Percentiles rank a stretch among this genome's conserved stretches.
These are phyloP conservation scores for Tetramorium alpestre DNA, from an alignment of 1,140 invertebrate genomes.

Conservation along the genomic window DNA sequence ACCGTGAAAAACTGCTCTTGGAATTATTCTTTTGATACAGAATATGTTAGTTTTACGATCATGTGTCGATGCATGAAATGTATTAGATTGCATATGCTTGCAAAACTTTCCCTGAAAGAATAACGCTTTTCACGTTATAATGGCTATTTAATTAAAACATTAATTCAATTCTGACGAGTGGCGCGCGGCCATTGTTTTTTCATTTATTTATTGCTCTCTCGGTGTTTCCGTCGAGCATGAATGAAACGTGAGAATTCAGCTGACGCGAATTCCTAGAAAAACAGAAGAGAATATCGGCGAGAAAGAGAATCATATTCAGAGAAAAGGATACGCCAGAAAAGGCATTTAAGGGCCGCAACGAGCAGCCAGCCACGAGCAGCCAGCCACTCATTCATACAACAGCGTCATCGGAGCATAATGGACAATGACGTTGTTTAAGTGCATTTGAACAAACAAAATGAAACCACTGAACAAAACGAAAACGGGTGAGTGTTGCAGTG, in stretches of 20 bases:
- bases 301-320: neutral
- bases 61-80: neutral
- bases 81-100: neutral
- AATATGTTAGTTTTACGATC: slow-evolving; percentile 27
- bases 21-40: slow-evolving; percentile 11
- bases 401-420: slow-evolving; percentile 56
- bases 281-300: neutral
- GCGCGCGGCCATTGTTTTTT: neutral
- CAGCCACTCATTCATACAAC: slow-evolving; percentile 52
- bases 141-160: slow-evolving; percentile 32
- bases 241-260: slow-evolving; percentile 13
- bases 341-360: slow-evolving; percentile 18
- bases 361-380: slow-evolving; percentile 41
- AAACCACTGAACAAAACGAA: slow-evolving; percentile 44
- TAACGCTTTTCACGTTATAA: slow-evolving; percentile 11
- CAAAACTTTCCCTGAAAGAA: neutral
- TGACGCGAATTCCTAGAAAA: slow-evolving; percentile 13
- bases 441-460: slow-evolving; percentile 58
- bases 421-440: slow-evolving; percentile 54
- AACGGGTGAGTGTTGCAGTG: neutral
- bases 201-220: slow-evolving; percentile 41
- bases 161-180: slow-evolving; percentile 19
- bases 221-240: neutral
- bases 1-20: neutral
- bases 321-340: neutral